These are phyloP conservation scores for Diarsia rubi DNA, from an alignment of 2,888 invertebrate genomes.

Conservation along the genomic window DNA sequence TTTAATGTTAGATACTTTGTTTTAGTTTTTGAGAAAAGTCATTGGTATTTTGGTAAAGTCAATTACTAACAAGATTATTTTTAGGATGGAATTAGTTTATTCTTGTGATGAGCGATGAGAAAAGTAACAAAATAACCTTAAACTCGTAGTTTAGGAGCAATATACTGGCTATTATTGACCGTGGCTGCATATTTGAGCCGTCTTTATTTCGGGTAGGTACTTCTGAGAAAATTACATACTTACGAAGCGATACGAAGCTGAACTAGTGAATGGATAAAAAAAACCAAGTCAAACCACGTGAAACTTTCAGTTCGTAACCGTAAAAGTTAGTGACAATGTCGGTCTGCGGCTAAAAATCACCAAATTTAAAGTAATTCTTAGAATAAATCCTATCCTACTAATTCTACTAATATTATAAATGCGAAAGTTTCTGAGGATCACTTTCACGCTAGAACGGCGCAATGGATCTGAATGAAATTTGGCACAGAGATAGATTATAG, in stretches of 20 bases:
- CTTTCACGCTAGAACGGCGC: no score
- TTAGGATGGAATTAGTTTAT: background rate
- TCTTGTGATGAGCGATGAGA: background rate
- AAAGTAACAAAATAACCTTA: background rate
- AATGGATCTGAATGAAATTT: no score
- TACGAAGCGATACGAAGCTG: no score
- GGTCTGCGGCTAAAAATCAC: background rate
- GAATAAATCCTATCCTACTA: no score
- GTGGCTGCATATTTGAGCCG: background rate
- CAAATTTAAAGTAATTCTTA: no score
- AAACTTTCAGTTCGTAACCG: background rate
- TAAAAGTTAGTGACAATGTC: background rate
- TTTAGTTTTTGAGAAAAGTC: slow-evolving; percentile 14
- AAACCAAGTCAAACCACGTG: background rate
- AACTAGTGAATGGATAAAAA: no score
- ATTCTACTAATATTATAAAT: no score
- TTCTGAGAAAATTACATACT: background rate
- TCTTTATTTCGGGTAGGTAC: background rate
- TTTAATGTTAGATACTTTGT: slow-evolving; percentile 27
- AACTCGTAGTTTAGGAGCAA: background rate
- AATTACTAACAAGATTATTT: background rate
- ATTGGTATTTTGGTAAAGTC: slow-evolving; percentile 11
- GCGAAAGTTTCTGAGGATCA: no score
- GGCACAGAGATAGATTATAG: no score
- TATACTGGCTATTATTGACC: no score